These are phyloP conservation scores for Ceuthmochares aereus DNA, from an alignment of 2,113 vertebrate species.

Conservation along the genomic window DNA sequence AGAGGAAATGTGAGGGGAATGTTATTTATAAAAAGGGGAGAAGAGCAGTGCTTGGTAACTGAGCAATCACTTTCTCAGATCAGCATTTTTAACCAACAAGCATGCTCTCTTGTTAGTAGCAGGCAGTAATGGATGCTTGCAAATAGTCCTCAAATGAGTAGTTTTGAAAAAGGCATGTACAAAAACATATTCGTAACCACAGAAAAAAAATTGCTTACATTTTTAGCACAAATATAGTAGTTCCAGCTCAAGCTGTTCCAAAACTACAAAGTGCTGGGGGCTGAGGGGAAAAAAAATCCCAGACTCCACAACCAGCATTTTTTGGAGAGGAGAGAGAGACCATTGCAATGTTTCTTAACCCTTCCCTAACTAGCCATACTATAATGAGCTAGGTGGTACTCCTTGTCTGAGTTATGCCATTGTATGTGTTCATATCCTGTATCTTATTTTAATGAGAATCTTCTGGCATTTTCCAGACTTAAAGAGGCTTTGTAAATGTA, in stretches of 20 bases:
- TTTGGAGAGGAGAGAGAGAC: accelerated
- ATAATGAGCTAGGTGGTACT: not conserved
- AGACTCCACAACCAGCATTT: not conserved
- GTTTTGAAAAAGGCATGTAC: not conserved
- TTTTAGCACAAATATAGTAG: not conserved
- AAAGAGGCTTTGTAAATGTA: not conserved
- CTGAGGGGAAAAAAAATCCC: too few species aligned
- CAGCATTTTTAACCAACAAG: not conserved
- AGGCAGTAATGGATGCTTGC: not conserved
- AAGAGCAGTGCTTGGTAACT: not conserved
- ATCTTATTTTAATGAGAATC: not conserved
- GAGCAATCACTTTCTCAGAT: not conserved
- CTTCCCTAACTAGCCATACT: not conserved
- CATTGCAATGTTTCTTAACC: not conserved
- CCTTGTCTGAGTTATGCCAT: not conserved
- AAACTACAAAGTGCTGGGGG: not conserved
- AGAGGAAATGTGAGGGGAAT: accelerated
- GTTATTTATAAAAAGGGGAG: not conserved
- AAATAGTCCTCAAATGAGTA: not conserved
- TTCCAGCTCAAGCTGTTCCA: not conserved
- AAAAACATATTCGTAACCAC: not conserved
- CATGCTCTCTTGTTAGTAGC: not conserved
- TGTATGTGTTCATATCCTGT: not conserved
- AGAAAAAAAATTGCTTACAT: not conserved
- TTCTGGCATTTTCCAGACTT: not conserved